A percentile compares a stretch with the other conserved stretches of the same genome.
Conservation (phyloP, 2,888 invertebrate species). For the Sabatieria punctata region DNA sequence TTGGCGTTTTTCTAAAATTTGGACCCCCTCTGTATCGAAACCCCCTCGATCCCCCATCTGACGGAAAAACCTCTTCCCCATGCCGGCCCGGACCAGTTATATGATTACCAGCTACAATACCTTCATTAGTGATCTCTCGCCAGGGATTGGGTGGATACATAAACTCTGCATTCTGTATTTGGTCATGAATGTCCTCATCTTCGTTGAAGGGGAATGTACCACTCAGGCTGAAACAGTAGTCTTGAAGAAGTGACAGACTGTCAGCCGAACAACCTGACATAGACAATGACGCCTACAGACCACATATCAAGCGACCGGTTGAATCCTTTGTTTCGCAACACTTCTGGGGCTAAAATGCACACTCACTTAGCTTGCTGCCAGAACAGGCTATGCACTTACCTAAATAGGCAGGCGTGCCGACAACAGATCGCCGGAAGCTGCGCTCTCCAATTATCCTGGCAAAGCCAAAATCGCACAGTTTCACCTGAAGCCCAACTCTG, state of each 20-base stretch:
- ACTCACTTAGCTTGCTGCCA: neutral
- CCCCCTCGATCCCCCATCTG: too few relatives aligned
- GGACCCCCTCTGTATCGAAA: too few relatives aligned
- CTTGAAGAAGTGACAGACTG: neutral
- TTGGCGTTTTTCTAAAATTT: too few relatives aligned
- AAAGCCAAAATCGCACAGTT: conserved; percentile 97
- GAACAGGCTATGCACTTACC: conserved; percentile 44
- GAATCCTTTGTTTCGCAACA: conserved; percentile 91
- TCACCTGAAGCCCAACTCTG: conserved; percentile 38
- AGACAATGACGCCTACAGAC: conserved; percentile 97
- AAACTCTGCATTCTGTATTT: conserved; percentile 97
- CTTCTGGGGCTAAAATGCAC: conserved; percentile 50
- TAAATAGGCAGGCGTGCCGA: conserved; percentile 94
- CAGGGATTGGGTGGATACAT: conserved; percentile 98
- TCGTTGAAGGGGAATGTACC: conserved; percentile 99
- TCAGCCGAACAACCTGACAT: conserved; percentile 46
- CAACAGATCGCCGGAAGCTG: conserved; percentile 86
- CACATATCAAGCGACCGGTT: conserved; percentile 98
- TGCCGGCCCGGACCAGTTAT: too few relatives aligned
- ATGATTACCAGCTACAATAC: conserved; percentile 44
- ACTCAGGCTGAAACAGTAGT: conserved; percentile 51
- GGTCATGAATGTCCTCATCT: conserved; percentile 97
- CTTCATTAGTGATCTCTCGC: conserved; percentile 82
- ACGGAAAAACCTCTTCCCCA: too few relatives aligned
- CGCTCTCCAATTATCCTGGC: conserved; percentile 97